phyloP scores from a whole-genome alignment of 2,113 vertebrate species.

The Neogale vison region DNA sequence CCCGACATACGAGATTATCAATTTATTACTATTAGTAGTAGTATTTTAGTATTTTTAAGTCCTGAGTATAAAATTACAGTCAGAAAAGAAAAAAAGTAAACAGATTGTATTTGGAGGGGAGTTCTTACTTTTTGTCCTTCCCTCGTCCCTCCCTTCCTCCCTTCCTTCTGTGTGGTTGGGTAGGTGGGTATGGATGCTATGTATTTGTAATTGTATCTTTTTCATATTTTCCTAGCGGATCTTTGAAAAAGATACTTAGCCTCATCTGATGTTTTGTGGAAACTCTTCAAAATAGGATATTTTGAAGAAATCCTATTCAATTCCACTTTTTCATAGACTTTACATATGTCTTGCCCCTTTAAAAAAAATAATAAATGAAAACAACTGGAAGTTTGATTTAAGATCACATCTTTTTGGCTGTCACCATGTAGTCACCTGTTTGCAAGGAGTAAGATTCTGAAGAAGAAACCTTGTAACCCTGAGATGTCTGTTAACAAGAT shows the following conservation, averaged over 20 bases:
- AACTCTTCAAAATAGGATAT: neutral
- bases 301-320: neutral
- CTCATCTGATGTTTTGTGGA: neutral
- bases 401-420: neutral
- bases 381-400: neutral
- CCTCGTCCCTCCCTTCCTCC: neutral
- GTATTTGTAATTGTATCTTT: neutral
- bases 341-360: neutral
- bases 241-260: neutral
- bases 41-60: neutral
- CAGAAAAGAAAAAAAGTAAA: neutral
- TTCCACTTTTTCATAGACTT: neutral
- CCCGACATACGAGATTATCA: neutral
- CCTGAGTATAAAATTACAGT: neutral
- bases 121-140: neutral
- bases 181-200: neutral
- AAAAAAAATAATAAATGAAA: neutral
- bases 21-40: neutral
- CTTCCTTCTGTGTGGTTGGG: neutral
- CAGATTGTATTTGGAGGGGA: neutral
- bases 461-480: neutral
- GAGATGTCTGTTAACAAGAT: neutral
- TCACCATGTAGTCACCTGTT: accelerated
- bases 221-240: neutral
- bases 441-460: neutral